Base-by-base conservation (phyloP, 2,888 invertebrate species). In the Ischnus inquisitorius region DNA sequence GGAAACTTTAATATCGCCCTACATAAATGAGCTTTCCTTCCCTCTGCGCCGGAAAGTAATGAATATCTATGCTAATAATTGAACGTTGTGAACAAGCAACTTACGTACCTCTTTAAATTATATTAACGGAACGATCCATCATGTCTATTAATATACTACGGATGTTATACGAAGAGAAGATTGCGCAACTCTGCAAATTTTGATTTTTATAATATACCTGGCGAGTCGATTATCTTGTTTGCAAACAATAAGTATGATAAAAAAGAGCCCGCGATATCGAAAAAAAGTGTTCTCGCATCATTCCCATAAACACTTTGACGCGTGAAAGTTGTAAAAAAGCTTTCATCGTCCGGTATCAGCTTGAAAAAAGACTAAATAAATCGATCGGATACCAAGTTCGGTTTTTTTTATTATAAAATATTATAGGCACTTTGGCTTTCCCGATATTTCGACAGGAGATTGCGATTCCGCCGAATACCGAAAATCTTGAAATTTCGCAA, bases 1-100 rank as follows among this genome's bases (percentile, higher is more conserved):
- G 19, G 10, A 62, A 62, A 22, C 60, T 78, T 51, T 43, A 65
- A 65, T 25, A 65, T 41, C 41, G 5, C 19, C 16, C 19, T 22
- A 6, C 60, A 25, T 6, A 12, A 60, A 60, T 6, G 60, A 14
- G 6, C 5, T 60, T 60, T 60, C 14, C 60, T 60, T 60, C 14
- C 60, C 60, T 60, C 60, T 60, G 12, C 28, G n/a, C 2, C 4
- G 60, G 60, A 5, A 28, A 60, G 25, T 14, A 14, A 28, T 28
- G 60, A 28, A 60, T 28, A 28, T 60, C 14, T 19, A 25, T 2
- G 3, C 1, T 14, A 28, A 28, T 60, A 60, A 25, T 60, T 28
- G 28, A 60, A 28, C 25, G 1, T 60, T 60, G 46, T 2, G 60
- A 60, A 60, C 60, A 60, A n/a, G 25, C 60, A 60, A 60, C 2